Conservation (phyloP, 2,888 invertebrate genomes). For the Lacanobia oleracea region DNA sequence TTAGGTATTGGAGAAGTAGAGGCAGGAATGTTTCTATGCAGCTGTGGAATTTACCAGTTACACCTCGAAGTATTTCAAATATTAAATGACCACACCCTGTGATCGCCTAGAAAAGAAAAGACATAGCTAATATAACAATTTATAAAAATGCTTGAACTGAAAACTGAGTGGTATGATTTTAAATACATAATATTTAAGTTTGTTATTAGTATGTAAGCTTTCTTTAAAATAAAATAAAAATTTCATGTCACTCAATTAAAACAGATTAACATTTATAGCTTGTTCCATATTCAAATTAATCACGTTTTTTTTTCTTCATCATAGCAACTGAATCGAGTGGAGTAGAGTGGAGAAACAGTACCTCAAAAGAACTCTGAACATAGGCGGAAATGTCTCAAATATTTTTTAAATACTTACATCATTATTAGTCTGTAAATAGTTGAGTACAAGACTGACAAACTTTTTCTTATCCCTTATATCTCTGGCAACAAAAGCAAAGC, state of each 20-base stretch:
- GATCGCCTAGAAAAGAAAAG: constrained; percentile 90
- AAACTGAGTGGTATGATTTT: no score
- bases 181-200: no score
- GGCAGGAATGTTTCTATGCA: constrained; percentile 93
- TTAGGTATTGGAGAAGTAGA: constrained; percentile 92
- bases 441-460: constrained; percentile 93
- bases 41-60: constrained; percentile 96
- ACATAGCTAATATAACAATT: constrained; percentile 27
- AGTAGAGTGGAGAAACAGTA: not conserved
- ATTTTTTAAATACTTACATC: constrained; percentile 90
- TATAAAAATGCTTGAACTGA: not conserved
- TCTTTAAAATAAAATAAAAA: no score
- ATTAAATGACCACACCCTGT: constrained; percentile 96
- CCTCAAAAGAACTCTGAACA: not conserved
- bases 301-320: not conserved
- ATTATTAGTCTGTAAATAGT: constrained; percentile 92
- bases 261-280: not conserved
- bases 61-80: constrained; percentile 96
- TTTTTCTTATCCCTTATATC: constrained; percentile 95
- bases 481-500: constrained; percentile 98
- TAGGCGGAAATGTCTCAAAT: not conserved
- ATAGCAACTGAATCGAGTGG: no score
- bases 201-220: no score
- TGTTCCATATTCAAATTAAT: not conserved
- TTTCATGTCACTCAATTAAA: not conserved